Evolutionary conservation across 2,113 vertebrate species (phyloP), one percentile per base, ranked within the genome.

Genomic region (Sisor rabdophorus): DNA sequence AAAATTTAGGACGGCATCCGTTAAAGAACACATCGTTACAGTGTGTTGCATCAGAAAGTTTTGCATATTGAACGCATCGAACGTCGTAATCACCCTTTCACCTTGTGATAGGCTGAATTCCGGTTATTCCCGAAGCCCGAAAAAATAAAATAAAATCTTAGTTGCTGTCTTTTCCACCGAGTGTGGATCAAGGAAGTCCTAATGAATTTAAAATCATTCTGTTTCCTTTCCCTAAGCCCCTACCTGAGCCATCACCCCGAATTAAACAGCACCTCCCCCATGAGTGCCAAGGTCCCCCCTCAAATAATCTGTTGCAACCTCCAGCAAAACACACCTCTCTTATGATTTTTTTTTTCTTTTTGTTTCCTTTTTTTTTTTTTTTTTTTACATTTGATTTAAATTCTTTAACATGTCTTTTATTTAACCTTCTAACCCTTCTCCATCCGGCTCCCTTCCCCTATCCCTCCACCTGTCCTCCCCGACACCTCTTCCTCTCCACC

Each of bases 401-500:
- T 77, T 59, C 79, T 90, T 89, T 88, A 91, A 91, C 91, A 92
- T 92, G 89, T 90, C 87, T 91, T 92, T 91, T 83, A 86, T 92
- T 92, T 91, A 87, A 92, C 89, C 90, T 89, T 91, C 89, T 91
- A 91, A 92, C 87, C 91, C 91, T 91, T 90, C 86, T 91, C 86
- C 89, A 91, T 92, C 86, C 89, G 80, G 82, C 82, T 83, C 83
- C 87, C 75, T 65, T 56, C 60, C 77, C 82, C 40, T 59, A 55
- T 73, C 76, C 73, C 80, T 76, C 80, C 87, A 83, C 87, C 84
- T 74, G 72, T 78, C 76, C 65, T 50, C 24, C 54, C 64, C 44
- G 5, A 69, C 64, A 69, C 75, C 69, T 64, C 48, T 71, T 59
- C 47, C 60, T 69, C 36, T 73, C 11, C 16, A 70, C 50, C 65